Evolutionary conservation across 2,797 vertebrate genomes (phyloP).

Genomic region (Sebastes miniatus): DNA sequence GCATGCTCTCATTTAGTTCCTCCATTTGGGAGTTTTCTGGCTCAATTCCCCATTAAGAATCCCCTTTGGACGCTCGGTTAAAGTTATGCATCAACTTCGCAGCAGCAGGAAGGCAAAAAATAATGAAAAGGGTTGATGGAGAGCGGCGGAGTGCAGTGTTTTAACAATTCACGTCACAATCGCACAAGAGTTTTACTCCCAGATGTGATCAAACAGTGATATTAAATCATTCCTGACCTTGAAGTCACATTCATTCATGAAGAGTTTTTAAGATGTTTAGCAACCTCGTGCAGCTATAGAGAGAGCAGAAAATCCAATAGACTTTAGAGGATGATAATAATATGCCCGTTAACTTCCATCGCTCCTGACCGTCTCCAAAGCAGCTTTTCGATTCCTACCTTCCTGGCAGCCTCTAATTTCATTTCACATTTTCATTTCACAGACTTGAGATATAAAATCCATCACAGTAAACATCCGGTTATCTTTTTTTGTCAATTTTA

Average conservation of each 20-base stretch:
- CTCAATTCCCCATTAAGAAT: slow-evolving; percentile 53
- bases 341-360: neutral
- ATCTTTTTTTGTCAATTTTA: neutral
- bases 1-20: slow-evolving; percentile 54
- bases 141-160: slow-evolving; percentile 19
- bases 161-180: slow-evolving; percentile 18
- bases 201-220: slow-evolving; percentile 21
- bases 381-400: neutral
- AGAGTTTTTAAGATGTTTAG: neutral
- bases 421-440: neutral
- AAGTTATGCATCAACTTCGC: slow-evolving; percentile 57
- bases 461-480: neutral
- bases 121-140: slow-evolving; percentile 45
- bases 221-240: slow-evolving; percentile 18
- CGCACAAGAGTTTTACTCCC: slow-evolving; percentile 5
- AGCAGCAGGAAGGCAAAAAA: slow-evolving; percentile 32
- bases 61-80: slow-evolving; percentile 36
- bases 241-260: slow-evolving; percentile 16
- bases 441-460: neutral
- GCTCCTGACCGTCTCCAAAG: neutral
- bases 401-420: neutral
- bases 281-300: neutral
- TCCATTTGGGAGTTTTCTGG: slow-evolving; percentile 38
- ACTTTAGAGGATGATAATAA: neutral
- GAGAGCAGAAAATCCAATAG: neutral